These are phyloP conservation scores for Pseudomugil gertrudae DNA, from an alignment of 2,797 vertebrate species.

Conservation along the genomic window DNA sequence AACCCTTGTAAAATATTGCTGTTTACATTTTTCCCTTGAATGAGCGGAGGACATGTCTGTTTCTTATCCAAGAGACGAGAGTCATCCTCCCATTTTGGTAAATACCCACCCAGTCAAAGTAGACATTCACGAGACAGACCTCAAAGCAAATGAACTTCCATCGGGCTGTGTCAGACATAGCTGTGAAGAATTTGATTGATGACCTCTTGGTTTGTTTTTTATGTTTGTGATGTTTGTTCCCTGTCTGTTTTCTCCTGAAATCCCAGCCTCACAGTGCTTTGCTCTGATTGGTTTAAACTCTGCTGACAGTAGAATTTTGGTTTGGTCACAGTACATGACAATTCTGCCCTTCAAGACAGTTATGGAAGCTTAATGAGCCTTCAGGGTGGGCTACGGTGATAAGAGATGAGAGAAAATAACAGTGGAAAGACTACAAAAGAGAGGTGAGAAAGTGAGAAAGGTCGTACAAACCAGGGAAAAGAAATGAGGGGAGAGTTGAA, in stretches of 20 bases:
- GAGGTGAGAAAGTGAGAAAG: constrained; percentile 34
- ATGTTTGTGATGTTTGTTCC: constrained; percentile 19
- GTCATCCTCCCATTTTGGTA: constrained; percentile 49
- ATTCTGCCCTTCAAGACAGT: constrained; percentile 49
- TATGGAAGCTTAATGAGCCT: constrained; percentile 49
- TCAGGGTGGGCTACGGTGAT: constrained; percentile 7
- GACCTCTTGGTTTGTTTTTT: constrained; percentile 16
- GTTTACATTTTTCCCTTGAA: constrained; percentile 70
- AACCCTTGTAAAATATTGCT: constrained; percentile 45
- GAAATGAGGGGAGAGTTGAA: constrained; percentile 38
- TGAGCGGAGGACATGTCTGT: constrained; percentile 44
- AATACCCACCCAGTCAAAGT: constrained; percentile 43
- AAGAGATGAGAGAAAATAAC: constrained; percentile 1
- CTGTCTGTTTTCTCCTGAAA: constrained; percentile 18
- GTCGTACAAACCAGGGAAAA: constrained; percentile 22
- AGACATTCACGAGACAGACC: constrained; percentile 34
- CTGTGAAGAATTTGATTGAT: constrained; percentile 19
- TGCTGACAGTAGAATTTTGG: constrained; percentile 38
- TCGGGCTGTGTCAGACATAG: constrained; percentile 25
- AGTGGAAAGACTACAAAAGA: constrained; percentile 16
- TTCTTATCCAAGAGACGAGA: constrained; percentile 55
- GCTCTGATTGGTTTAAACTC: constrained; percentile 46
- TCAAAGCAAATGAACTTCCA: constrained; percentile 28
- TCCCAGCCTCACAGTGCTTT: constrained; percentile 17
- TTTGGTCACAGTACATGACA: constrained; percentile 57